Evolutionary conservation across 2,113 vertebrate species (phyloP), one percentile per base, ranked within the genome.

Genomic region (Triplophysa rosa): DNA sequence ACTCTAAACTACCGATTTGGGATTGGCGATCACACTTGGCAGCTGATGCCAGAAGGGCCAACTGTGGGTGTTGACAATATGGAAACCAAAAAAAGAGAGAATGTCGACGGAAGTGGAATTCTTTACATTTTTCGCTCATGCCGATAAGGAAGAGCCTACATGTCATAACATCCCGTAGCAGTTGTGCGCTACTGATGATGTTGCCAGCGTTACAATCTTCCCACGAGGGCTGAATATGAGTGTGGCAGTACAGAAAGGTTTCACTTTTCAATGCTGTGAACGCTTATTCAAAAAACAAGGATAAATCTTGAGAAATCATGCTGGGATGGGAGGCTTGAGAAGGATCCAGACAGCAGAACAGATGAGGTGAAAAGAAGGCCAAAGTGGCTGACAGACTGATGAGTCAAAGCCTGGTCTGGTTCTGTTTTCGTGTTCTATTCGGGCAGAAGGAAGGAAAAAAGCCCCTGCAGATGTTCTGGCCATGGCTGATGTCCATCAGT

Each of bases 121-220:
- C 74, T 62, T 74, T 19, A 72, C 71, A 74, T 77, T 37, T 80
- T 83, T 73, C 80, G 84, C 1, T 40, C 90, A 91, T 92, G 90
- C 88, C 54, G 9, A n/a, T n/a, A 21, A 90, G 79, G 83, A 83
- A 82, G 85, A 66, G 78, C 66, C 2, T 11, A 13, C 33, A 73
- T 17, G 37, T 49, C 12, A 40, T 8, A 45, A 63, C 21, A 63
- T 63, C 61, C 58, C 19, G 72, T 24, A 74, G 58, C 71, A 26
- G 21, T 26, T 16, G 40, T 62, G 29, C 19, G 52, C 26, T 84
- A 86, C 80, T 82, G 82, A 83, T 82, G 83, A 84, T 83, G 87
- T 87, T 88, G 88, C 82, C 26, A 71, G 84, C 82, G 88, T 79
- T 78, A 84, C 86, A 86, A 88, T 86, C 77, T 76, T 82, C 84